Conservation (phyloP, 2,888 invertebrate genomes). For the Ellobium chinense region DNA sequence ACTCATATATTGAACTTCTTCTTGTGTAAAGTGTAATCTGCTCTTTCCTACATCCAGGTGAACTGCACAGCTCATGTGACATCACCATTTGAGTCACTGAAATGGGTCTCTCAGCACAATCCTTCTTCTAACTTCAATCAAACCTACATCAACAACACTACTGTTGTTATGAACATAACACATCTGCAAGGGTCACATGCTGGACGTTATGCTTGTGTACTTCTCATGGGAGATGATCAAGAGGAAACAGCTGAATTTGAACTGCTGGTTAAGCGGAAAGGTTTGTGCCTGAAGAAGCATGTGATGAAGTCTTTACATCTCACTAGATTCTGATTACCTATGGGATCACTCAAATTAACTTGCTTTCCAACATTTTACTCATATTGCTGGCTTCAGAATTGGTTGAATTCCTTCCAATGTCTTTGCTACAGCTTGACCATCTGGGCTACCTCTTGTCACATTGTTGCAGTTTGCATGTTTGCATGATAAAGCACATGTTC, state of each 20-base stretch:
- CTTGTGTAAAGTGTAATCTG: too few species aligned
- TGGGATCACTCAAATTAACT: too few species aligned
- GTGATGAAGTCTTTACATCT: too few species aligned
- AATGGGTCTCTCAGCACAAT: constrained; percentile 12
- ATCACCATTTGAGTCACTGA: constrained; percentile 11
- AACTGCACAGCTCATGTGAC: constrained; percentile 36
- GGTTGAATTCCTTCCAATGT: too few species aligned
- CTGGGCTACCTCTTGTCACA: too few species aligned
- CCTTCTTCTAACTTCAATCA: background rate
- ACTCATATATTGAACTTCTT: too few species aligned
- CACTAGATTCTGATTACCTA: too few species aligned
- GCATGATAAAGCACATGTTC: too few species aligned
- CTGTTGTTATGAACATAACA: constrained; percentile 45
- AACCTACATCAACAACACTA: constrained; percentile 1
- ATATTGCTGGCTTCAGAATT: too few species aligned
- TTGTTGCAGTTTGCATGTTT: too few species aligned
- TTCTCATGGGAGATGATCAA: constrained; percentile 40
- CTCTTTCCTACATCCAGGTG: constrained; percentile 11
- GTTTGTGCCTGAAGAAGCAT: background rate
- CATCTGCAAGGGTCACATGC: constrained; percentile 52
- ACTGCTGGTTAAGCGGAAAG: constrained; percentile 46
- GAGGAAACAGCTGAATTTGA: constrained; percentile 46
- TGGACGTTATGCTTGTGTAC: constrained; percentile 52
- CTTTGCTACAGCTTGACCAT: too few species aligned
- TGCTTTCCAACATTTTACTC: too few species aligned